These are phyloP conservation scores for Poeciliopsis infans DNA, from an alignment of 2,797 vertebrate genomes.

Conservation along the genomic window DNA sequence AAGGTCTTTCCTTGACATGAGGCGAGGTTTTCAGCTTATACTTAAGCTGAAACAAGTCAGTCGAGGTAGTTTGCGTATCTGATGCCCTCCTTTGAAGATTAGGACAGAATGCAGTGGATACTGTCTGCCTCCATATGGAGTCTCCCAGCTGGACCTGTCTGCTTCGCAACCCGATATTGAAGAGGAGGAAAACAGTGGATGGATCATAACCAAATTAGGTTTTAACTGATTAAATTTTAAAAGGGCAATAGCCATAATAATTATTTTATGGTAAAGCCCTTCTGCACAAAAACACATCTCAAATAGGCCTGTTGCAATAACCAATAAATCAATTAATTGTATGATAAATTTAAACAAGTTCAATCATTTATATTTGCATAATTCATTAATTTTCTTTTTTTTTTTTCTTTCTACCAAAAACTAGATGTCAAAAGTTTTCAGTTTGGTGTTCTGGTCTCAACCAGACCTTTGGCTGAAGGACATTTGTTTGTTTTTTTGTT, in stretches of 20 bases:
- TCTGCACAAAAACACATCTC: neutral
- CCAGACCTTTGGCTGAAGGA: too few relatives aligned
- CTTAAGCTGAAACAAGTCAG: neutral
- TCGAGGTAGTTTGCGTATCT: neutral
- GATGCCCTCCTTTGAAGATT: neutral
- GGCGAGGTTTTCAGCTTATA: neutral
- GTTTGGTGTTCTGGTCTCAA: too few relatives aligned
- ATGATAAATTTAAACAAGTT: too few relatives aligned
- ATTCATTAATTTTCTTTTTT: too few relatives aligned
- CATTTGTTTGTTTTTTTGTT: accelerated
- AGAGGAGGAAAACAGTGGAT: neutral
- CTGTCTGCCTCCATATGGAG: neutral
- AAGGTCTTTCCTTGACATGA: neutral
- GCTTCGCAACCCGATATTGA: neutral
- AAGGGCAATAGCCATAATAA: neutral
- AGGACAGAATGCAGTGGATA: neutral
- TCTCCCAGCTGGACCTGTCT: neutral
- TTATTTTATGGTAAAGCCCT: neutral
- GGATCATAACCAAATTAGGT: neutral
- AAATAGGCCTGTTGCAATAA: too few relatives aligned
- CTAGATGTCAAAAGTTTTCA: too few relatives aligned
- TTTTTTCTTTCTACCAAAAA: too few relatives aligned
- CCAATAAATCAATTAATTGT: too few relatives aligned
- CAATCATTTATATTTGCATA: too few relatives aligned
- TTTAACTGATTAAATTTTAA: neutral